A percentile compares a stretch with the other conserved stretches of the same genome.
These are phyloP conservation scores for Standfussiana lucernea DNA, from an alignment of 2,888 invertebrate genomes.

Conservation along the genomic window DNA sequence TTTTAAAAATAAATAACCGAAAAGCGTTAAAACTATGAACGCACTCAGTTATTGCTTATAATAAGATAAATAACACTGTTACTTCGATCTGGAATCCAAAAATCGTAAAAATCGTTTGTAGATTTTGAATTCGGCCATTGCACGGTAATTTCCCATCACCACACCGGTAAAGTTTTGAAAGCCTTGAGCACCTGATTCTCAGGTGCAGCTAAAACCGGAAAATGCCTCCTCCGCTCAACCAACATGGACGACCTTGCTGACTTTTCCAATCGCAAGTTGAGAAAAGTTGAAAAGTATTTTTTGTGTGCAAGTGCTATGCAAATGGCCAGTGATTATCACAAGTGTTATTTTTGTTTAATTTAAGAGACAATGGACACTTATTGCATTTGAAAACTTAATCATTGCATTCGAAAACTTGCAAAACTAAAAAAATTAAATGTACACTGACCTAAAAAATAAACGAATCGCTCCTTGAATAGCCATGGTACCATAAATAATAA, in stretches of 20 bases:
- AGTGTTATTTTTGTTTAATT: background rate
- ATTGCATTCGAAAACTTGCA: background rate
- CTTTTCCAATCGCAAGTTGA: background rate
- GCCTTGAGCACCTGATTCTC: background rate
- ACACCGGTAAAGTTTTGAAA: background rate
- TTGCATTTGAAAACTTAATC: too few species aligned
- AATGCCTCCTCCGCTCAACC: background rate
- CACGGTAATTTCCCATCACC: background rate
- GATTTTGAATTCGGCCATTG: background rate
- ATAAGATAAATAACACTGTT: background rate
- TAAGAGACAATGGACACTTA: background rate
- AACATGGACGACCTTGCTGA: background rate
- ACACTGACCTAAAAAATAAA: too few species aligned
- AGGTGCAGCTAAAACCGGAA: background rate
- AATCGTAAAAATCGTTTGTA: background rate
- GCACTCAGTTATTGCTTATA: too few species aligned
- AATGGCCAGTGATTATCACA: background rate
- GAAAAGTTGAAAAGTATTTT: background rate
- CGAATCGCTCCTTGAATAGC: conserved; percentile 27
- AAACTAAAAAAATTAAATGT: background rate
- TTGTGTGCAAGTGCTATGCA: background rate
- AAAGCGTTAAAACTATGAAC: background rate
- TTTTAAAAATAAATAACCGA: background rate
- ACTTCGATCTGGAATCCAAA: background rate
- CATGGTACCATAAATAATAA: conserved; percentile 43